Conservation (phyloP, 2,113 vertebrate species). For the Merops nubicus region DNA sequence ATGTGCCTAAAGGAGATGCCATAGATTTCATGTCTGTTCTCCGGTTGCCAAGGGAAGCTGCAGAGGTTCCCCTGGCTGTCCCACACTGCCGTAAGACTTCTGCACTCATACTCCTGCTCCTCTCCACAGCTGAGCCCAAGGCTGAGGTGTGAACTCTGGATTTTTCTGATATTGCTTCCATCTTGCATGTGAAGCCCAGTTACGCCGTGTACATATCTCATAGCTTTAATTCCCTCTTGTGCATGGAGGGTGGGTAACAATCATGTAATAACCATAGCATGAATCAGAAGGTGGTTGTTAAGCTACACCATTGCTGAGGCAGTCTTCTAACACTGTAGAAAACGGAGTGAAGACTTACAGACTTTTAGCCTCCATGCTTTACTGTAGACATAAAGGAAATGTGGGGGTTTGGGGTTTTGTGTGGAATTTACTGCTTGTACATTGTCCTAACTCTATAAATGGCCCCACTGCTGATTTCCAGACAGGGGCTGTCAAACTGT, state of each 20-base stretch:
- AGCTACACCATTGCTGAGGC: background rate
- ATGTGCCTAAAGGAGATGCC: background rate
- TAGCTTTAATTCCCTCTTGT: background rate
- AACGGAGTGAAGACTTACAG: background rate
- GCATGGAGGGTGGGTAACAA: background rate
- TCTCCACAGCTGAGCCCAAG: accelerated
- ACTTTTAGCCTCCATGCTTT: background rate
- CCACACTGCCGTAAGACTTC: background rate
- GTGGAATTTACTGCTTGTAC: background rate
- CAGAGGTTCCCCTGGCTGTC: background rate
- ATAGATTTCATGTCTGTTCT: background rate
- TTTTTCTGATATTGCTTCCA: background rate
- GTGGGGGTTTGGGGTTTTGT: background rate
- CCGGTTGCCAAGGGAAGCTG: background rate
- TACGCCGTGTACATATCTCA: background rate
- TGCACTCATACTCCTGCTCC: accelerated
- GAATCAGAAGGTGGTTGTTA: background rate
- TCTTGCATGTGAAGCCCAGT: background rate
- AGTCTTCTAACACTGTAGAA: background rate
- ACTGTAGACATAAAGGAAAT: background rate
- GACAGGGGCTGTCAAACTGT: background rate
- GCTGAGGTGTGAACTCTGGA: background rate
- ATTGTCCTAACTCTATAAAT: background rate
- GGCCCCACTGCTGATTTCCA: background rate
- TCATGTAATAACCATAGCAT: background rate